These are phyloP conservation scores for Chaenocephalus aceratus DNA, from an alignment of 2,113 vertebrate species.

Conservation along the genomic window DNA sequence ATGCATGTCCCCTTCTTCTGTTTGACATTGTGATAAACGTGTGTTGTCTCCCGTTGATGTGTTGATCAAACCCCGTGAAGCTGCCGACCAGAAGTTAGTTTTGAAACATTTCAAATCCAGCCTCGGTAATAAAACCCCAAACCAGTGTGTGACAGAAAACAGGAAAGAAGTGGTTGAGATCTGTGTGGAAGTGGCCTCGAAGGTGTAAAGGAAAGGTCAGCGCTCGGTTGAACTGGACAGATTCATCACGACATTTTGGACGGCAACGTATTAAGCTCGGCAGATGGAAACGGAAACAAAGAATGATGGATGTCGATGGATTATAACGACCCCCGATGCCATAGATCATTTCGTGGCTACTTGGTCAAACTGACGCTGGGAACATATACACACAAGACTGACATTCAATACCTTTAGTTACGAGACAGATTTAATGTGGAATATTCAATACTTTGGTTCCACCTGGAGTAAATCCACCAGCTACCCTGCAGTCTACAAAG, in stretches of 20 bases:
- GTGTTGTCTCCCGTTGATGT: conserved; percentile 4
- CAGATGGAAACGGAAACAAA: conserved; percentile 24
- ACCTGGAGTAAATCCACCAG: too few species aligned
- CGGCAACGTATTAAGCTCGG: conserved; percentile 6
- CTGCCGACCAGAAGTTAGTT: conserved; percentile 4
- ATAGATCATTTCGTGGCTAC: conserved; percentile 39
- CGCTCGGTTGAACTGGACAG: neutral
- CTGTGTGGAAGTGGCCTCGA: neutral
- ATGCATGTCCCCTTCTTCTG: neutral
- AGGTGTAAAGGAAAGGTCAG: conserved; percentile 2
- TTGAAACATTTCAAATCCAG: too few species aligned
- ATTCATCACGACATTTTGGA: conserved; percentile 22
- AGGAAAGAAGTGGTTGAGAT: neutral
- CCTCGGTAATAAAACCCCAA: too few species aligned
- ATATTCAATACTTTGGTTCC: too few species aligned
- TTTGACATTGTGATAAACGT: neutral
- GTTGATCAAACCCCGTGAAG: neutral
- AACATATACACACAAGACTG: neutral
- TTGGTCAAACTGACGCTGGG: neutral
- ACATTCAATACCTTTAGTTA: too few species aligned
- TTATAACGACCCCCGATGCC: conserved; percentile 16
- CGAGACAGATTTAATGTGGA: too few species aligned
- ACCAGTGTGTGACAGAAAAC: neutral
- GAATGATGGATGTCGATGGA: conserved; percentile 45
- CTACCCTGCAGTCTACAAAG: too few species aligned